A percentile compares a stretch with the other conserved stretches of the same genome.
phyloP scores from a whole-genome alignment of 2,888 invertebrate species.

The Trachelus iudaicus region DNA sequence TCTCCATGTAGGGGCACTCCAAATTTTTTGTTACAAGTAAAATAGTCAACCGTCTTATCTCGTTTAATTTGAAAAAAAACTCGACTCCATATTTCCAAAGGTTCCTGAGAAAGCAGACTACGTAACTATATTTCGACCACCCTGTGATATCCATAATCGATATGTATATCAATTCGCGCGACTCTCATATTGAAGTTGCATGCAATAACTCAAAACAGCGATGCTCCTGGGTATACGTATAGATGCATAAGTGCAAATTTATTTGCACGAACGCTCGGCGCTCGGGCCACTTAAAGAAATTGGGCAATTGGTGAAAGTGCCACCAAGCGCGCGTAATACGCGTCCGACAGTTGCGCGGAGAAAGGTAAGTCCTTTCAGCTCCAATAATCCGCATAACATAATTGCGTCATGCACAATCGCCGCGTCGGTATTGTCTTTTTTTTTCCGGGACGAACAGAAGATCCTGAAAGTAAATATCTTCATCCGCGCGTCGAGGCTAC shows the following conservation, averaged over 20 bases:
- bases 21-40: too few relatives aligned
- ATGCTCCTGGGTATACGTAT: background rate
- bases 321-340: background rate
- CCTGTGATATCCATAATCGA: too few relatives aligned
- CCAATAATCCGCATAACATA: background rate
- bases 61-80: too few relatives aligned
- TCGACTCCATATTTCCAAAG: too few relatives aligned
- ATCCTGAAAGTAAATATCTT: background rate
- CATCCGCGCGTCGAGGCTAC: background rate
- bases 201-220: background rate
- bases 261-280: background rate
- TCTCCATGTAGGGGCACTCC: too few relatives aligned
- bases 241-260: background rate
- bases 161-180: too few relatives aligned
- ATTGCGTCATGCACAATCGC: background rate
- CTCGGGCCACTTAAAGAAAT: background rate
- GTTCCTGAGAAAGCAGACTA: too few relatives aligned
- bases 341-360: background rate
- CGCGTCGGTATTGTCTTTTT: background rate
- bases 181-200: background rate
- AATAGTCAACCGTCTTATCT: too few relatives aligned
- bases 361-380: background rate
- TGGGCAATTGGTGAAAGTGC: background rate
- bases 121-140: too few relatives aligned
- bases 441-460: background rate